Percentiles rank a stretch among this genome's conserved stretches.
These are phyloP conservation scores for Ommatoiulus sabulosus DNA, from an alignment of 2,888 invertebrate genomes.

Conservation along the genomic window DNA sequence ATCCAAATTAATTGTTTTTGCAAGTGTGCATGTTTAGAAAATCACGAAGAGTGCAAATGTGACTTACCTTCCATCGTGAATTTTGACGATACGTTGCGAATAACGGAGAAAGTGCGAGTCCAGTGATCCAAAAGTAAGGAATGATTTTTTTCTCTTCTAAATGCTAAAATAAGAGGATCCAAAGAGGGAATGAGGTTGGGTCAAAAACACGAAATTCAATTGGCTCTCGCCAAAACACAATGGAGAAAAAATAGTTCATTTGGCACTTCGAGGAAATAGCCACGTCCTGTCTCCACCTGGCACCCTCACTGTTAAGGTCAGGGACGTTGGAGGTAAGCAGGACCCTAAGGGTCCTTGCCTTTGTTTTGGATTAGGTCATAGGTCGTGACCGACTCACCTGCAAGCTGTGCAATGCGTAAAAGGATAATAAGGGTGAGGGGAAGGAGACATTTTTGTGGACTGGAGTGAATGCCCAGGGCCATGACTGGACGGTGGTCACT, in stretches of 20 bases:
- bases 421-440: background rate
- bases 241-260: background rate
- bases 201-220: background rate
- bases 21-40: background rate
- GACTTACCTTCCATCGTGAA: background rate
- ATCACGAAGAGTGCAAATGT: background rate
- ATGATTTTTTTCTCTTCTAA: background rate
- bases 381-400: constrained; percentile 21
- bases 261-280: background rate
- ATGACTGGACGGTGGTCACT: too few species aligned
- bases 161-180: background rate
- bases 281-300: background rate
- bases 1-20: background rate
- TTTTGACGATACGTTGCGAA: background rate
- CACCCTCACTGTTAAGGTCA: background rate
- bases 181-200: background rate
- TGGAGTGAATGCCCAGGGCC: too few species aligned
- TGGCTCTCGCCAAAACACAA: background rate
- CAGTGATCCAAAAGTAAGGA: background rate
- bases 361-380: background rate
- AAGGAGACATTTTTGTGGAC: too few species aligned
- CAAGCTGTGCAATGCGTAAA: background rate
- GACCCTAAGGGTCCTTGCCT: background rate
- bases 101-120: background rate
- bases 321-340: background rate